Evolutionary conservation across 2,888 invertebrate species (phyloP), one percentile per base, ranked within the genome.

Genomic region (Hypolimnas misippus): DNA sequence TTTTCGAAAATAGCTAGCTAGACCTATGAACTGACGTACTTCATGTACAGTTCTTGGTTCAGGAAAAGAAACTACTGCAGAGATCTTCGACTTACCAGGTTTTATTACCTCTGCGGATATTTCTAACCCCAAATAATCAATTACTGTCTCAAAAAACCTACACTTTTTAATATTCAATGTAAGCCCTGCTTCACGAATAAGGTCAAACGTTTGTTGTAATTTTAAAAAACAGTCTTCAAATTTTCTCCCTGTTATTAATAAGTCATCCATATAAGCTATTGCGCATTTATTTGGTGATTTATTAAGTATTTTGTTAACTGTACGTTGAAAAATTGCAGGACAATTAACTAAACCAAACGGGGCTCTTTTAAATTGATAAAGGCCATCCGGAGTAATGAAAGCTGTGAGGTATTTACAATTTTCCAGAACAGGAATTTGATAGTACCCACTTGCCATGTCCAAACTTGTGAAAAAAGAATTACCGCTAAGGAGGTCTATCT

Each of bases 1-100:
- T 21, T 68, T 58, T 21, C 76, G 33, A 51, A 77, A 76, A 44
- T 66, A 76, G 16, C 70, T 67, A 0, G 74, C 62, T 1, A 78
- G 63, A 3, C 75, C 75, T 1, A 76, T 14, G 21, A 76, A 76
- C 31, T 70, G 72, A n/a, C 72, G 51, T 4, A 76, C 57, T 10
- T 56, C 42, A 17, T 56, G 55, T 31, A 29, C 16, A 31, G 29
- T 42, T 25, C 31, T 25, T 14, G 55, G 55, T 14, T n/a, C 4
- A 14, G 44, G 29, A 44, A 44, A 56, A 4, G 21, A 6, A 25
- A 4, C 6, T 12, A 51, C 51, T 3, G 4, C 12, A n/a, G 10
- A 2, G 10, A 51, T 31, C 14, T 51, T 51, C 2, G 21, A 10
- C 14, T 31, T 6, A 14, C 31, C 29, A 12, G 51, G 31, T 31